phyloP scores from a whole-genome alignment of 2,888 invertebrate genomes.

The Xestia ashworthii region DNA sequence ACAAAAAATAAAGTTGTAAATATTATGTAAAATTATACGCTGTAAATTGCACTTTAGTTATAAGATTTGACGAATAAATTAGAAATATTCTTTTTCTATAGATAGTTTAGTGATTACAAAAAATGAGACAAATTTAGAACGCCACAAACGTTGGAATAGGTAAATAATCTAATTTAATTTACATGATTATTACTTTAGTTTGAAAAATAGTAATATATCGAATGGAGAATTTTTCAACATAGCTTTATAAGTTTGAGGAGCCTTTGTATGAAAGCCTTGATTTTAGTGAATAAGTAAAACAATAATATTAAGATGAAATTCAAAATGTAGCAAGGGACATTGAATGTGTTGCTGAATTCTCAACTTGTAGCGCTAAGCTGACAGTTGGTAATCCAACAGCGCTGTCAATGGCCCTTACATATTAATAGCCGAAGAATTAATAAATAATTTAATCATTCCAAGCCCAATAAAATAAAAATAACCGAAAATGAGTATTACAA shows the following conservation, averaged over 20 bases:
- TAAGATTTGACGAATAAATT: constrained; percentile 53
- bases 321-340: not conserved
- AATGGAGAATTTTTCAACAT: constrained; percentile 30
- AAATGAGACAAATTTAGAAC: constrained; percentile 41
- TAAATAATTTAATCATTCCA: constrained; percentile 44
- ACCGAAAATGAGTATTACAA: constrained; percentile 61
- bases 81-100: constrained; percentile 15
- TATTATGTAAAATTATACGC: constrained; percentile 63
- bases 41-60: constrained; percentile 71
- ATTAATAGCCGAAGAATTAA: constrained; percentile 2
- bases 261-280: constrained; percentile 51
- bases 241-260: constrained; percentile 23
- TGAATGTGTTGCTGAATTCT: not conserved
- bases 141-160: constrained; percentile 29
- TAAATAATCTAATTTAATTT: constrained; percentile 39
- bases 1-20: constrained; percentile 61
- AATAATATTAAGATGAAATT: constrained; percentile 18
- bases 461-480: constrained; percentile 41
- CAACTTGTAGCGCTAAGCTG: not conserved
- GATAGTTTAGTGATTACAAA: constrained; percentile 28
- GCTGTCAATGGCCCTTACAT: not conserved
- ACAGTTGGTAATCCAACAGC: not conserved
- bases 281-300: constrained; percentile 26
- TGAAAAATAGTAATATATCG: constrained; percentile 33
- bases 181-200: constrained; percentile 24